Conservation (phyloP, 2,888 invertebrate genomes). For the Anoplius nigerrimus region DNA sequence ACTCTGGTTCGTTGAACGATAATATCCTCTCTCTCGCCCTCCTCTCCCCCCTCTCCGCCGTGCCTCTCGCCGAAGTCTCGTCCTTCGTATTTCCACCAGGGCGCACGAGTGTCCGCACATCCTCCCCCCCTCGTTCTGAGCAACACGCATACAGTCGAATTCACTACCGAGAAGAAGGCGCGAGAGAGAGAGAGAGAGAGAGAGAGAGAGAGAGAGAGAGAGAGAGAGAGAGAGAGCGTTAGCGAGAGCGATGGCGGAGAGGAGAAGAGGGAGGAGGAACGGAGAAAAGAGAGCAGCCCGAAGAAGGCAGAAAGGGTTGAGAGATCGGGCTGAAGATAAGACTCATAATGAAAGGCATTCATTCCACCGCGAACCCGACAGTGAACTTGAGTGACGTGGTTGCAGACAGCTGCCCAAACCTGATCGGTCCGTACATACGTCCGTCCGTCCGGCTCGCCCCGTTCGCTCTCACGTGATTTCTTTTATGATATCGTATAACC, state of each 20-base stretch:
- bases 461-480: conserved; percentile 67
- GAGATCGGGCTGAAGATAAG: conserved; percentile 69
- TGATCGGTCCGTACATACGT: conserved; percentile 69
- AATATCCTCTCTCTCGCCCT: conserved; percentile 42
- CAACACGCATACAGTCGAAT: no score
- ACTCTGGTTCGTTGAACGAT: conserved; percentile 48
- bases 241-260: conserved; percentile 16
- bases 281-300: conserved; percentile 47
- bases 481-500: conserved; percentile 73
- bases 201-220: conserved; percentile 7
- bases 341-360: conserved; percentile 74
- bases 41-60: conserved; percentile 15
- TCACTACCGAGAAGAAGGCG: background rate
- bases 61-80: conserved; percentile 27
- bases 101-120: background rate
- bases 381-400: conserved; percentile 74
- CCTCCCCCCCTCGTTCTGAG: conserved; percentile 2
- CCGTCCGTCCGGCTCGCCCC: conserved; percentile 42
- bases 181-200: background rate
- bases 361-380: conserved; percentile 68
- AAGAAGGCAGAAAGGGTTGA: conserved; percentile 57
- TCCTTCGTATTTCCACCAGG: conserved; percentile 7
- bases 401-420: conserved; percentile 74
- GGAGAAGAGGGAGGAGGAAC: conserved; percentile 28
- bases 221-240: conserved; percentile 17